phyloP scores from a whole-genome alignment of 2,888 invertebrate genomes.

The Stramonita haemastoma region DNA sequence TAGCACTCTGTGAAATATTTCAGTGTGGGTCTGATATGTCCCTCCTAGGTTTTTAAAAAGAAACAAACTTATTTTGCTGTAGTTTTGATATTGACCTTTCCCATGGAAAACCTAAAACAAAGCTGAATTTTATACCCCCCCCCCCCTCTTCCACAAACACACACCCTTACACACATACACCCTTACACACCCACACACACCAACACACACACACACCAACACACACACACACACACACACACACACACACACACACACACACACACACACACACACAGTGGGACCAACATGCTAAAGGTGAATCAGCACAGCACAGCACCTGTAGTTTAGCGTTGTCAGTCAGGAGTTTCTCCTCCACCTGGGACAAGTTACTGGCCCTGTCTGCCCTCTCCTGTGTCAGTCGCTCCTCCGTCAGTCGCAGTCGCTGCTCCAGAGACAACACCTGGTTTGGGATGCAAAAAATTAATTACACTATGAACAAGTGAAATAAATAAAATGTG shows the following conservation, averaged over 20 bases:
- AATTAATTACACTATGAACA: not conserved
- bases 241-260: not conserved
- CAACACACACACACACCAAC: too few species aligned
- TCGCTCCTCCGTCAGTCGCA: constrained; percentile 74
- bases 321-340: constrained; percentile 73
- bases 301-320: constrained; percentile 51
- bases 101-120: too few species aligned
- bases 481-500: not conserved
- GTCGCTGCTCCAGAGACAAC: constrained; percentile 67
- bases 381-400: constrained; percentile 73
- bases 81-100: too few species aligned
- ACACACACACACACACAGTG: not conserved
- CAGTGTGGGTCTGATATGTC: too few species aligned
- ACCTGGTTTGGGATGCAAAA: constrained; percentile 54
- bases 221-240: not conserved
- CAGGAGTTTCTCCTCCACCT: constrained; percentile 74
- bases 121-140: too few species aligned
- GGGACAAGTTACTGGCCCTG: constrained; percentile 71
- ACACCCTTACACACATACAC: not conserved
- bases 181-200: not conserved
- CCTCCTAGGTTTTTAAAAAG: too few species aligned
- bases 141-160: not conserved
- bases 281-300: too few species aligned
- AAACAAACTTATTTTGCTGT: too few species aligned
- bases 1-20: too few species aligned